Percentiles rank a stretch among this genome's conserved stretches.
These are phyloP conservation scores for Urocynchramus pylzowi DNA, from an alignment of 2,113 vertebrate genomes.

Conservation along the genomic window DNA sequence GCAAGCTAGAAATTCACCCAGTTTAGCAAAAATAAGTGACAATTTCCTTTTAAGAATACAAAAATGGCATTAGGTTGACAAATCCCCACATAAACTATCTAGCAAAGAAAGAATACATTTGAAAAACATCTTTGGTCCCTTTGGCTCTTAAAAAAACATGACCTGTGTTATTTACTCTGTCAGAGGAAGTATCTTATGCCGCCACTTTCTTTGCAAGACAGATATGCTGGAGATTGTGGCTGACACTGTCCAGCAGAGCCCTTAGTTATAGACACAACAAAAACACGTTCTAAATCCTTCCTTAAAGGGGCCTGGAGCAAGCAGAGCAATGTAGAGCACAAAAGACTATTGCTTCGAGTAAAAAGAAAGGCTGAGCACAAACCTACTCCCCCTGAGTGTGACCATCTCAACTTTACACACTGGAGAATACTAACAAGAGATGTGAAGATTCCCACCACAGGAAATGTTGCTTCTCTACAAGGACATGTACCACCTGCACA, in stretches of 20 bases:
- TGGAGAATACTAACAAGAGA: background rate
- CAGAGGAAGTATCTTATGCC: background rate
- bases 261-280: background rate
- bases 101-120: background rate
- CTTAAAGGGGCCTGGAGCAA: background rate
- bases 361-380: background rate
- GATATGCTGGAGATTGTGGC: background rate
- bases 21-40: background rate
- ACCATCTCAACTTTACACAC: background rate
- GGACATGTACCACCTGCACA: background rate
- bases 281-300: background rate
- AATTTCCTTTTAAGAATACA: background rate
- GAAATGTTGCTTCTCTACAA: background rate
- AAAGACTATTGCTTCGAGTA: background rate
- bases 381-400: rapidly evolving
- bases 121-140: background rate
- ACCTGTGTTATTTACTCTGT: background rate
- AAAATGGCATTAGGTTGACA: background rate
- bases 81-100: background rate
- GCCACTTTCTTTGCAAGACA: background rate
- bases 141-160: background rate
- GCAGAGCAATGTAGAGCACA: background rate
- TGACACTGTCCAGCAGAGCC: background rate
- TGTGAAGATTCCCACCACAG: background rate
- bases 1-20: background rate